Conservation (phyloP, 2,113 vertebrate genomes). For the Polypterus bichir region DNA sequence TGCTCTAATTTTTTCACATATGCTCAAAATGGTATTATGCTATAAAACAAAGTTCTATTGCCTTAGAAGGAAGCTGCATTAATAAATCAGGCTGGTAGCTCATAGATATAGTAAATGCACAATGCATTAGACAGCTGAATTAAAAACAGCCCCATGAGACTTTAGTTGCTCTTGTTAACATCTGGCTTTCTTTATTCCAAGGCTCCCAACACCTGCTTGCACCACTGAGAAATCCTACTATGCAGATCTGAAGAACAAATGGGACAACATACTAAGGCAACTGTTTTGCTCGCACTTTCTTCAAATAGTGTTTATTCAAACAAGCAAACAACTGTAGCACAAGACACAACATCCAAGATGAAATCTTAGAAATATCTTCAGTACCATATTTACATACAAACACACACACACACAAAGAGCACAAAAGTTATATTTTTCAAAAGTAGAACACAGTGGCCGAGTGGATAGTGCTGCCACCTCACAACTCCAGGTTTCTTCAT, state of each 20-base stretch:
- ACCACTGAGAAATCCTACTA: constrained; percentile 24
- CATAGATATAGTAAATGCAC: constrained; percentile 52
- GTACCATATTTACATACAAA: too few relatives aligned
- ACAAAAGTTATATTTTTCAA: too few relatives aligned
- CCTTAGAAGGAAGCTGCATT: constrained; percentile 25
- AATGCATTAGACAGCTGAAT: constrained; percentile 44
- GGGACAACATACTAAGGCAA: constrained; percentile 7
- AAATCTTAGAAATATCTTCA: too few relatives aligned
- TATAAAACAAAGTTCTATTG: constrained; percentile 35
- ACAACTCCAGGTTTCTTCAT: too few relatives aligned
- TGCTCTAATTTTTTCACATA: constrained; percentile 41
- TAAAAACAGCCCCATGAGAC: constrained; percentile 47
- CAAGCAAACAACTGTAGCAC: too few relatives aligned
- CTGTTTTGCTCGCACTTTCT: too few relatives aligned
- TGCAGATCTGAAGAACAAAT: constrained; percentile 30
- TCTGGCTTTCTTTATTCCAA: constrained; percentile 48
- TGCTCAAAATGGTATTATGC: constrained; percentile 22
- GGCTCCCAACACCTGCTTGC: constrained; percentile 35
- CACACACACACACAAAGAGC: too few relatives aligned
- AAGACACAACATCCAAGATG: too few relatives aligned
- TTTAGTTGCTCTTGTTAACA: constrained; percentile 34
- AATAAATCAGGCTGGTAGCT: constrained; percentile 35
- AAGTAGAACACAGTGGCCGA: too few relatives aligned
- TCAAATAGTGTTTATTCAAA: too few relatives aligned
- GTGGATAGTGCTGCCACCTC: too few relatives aligned